Base-by-base conservation (phyloP, 1,140 invertebrate genomes). In the Zaprionus ornatus region DNA sequence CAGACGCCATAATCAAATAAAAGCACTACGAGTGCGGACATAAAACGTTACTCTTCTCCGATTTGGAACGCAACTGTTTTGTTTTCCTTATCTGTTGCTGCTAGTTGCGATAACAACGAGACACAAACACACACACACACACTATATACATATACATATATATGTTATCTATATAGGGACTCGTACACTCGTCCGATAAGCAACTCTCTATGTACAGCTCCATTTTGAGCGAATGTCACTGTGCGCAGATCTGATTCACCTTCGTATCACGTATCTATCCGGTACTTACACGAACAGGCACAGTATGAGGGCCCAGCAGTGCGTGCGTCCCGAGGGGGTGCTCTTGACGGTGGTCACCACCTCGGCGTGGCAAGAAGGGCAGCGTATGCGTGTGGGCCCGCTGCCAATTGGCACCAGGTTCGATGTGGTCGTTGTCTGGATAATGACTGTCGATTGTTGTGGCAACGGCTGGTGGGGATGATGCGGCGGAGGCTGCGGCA, bases 241-340 rank as follows among this genome's bases (percentile, higher is more conserved):
- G 42, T n/a, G 12, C 2, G 35, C 3, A 21, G 40, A 42, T 48
- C 40, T 45, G 40, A 45, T 45, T 45, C 40, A 45, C 40, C n/a
- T n/a, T 9, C 7, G 40, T 45, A 45, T 17, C 40, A 17, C 40
- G 40, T 45, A 45, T 17, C 40, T 17, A 3, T 45, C 2, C n/a
- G 23, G 27, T 54, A 86, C 92, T 93, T 90, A 95, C 95, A 93
- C 92, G 29, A 95, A 80, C 7, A 95, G 21, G 69, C 94, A 96
- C 1, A 95, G 79, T 3, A 95, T 42, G 17, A 95, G 74, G 1
- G 95, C 95, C 75, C 95, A 93, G 2, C 95, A 73, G 77, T 96
- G 95, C 0, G 95, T 95, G 77, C 94, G 94, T 1, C 93, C 93
- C 3, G 93, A 94, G 2, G 94, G 74, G 77, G 94, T 93, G 17